Conservation (phyloP, 1,140 invertebrate genomes). For the Aphidius gifuensis region DNA sequence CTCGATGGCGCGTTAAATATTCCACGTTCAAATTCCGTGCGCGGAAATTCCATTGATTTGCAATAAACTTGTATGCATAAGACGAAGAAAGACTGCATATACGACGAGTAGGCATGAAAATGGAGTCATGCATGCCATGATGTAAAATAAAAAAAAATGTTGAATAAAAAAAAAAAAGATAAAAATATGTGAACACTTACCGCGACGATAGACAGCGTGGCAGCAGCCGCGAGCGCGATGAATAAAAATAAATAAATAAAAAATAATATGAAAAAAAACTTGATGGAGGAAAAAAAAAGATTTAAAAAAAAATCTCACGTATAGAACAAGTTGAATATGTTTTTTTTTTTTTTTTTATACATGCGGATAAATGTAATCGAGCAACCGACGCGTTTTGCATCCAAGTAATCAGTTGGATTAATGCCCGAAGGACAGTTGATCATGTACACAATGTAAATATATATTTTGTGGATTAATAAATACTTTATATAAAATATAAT, state of each 20-base stretch:
- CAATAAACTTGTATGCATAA: slow-evolving; percentile 22
- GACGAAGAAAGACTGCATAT: slow-evolving; percentile 19
- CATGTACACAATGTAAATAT: not conserved
- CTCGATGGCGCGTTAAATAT: slow-evolving; percentile 15
- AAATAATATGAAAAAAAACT: not conserved
- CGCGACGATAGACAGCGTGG: slow-evolving; percentile 45
- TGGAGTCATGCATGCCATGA: no score
- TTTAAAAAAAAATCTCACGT: slow-evolving; percentile 30
- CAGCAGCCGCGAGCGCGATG: slow-evolving; percentile 35
- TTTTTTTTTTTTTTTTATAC: not conserved
- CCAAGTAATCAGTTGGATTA: slow-evolving; percentile 13
- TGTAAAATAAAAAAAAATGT: not conserved
- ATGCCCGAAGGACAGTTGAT: slow-evolving; percentile 5
- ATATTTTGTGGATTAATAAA: no score
- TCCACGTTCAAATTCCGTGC: slow-evolving; percentile 16
- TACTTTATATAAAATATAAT: not conserved
- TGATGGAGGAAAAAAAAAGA: not conserved
- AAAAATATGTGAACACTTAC: slow-evolving; percentile 18
- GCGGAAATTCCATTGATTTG: slow-evolving; percentile 15
- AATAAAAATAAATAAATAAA: slow-evolving; percentile 33
- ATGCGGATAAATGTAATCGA: slow-evolving; percentile 30
- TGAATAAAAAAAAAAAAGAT: slow-evolving; percentile 22
- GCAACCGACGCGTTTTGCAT: slow-evolving; percentile 13
- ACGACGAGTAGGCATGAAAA: slow-evolving; percentile 22
- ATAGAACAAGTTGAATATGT: slow-evolving; percentile 8